Evolutionary conservation across 2,797 vertebrate species (phyloP), one percentile per base, ranked within the genome.

Genomic region (Sardinella longiceps): DNA sequence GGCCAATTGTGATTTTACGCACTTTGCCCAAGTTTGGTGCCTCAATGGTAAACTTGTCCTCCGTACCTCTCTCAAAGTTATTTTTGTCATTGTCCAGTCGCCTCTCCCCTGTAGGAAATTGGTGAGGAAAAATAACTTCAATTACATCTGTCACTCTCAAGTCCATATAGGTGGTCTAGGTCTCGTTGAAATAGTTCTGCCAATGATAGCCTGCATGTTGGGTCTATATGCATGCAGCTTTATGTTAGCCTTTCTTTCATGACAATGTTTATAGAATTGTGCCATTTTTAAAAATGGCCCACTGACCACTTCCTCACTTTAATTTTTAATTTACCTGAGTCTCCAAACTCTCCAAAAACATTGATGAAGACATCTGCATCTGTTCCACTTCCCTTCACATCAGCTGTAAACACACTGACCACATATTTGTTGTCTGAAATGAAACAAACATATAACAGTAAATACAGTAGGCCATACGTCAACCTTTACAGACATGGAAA

Each of bases 351-450:
- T 20, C 98, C 98, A 85, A 99, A 99, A 88, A 99, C 97, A 88
- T 98, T 99, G 91, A 99, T 93, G 91, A 98, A 97, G 90, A 99
- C 97, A 37, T 99, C 97, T 0, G 98, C 98, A 83, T 99, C 98
- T 1, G 98, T 99, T 85, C 98, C 98, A 0, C 97, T 97, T 86
- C 97, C 97, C 80, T 97, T 96, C 2, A 97, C 18, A 28, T 98
- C 97, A 0, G 96, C 95, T 2, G 98, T 99, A 33, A 97, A 97
- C 82, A 99, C 96, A 81, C 92, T 96, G 87, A 98, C 93, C 39
- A 97, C 90, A 15, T 98, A 99, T 87, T 98, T 99, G 92, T 99
- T 99, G 92, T 97, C 97, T 99, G 0, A 82, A 84, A 85, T 48
- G 84, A 5, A 77, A 43, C 15, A 70, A 37, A 39, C 30, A 37